phyloP scores from a whole-genome alignment of 1,140 invertebrate species.

The Mesaphorura yosii region DNA sequence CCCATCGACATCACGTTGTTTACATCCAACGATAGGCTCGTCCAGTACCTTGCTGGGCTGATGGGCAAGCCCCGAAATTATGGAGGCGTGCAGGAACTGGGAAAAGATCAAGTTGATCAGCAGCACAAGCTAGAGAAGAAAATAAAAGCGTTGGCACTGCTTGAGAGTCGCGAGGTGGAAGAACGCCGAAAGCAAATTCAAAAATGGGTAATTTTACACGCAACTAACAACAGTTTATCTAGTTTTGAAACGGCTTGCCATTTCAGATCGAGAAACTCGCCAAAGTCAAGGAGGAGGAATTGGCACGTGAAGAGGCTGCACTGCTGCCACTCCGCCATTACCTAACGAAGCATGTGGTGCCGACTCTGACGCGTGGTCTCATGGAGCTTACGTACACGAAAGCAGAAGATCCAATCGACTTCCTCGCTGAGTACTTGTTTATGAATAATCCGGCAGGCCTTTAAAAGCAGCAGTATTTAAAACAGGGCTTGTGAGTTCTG shows the following conservation, averaged over 20 bases:
- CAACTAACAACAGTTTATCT: background rate
- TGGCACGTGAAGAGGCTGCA: conserved; percentile 50
- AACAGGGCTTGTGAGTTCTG: too few species aligned
- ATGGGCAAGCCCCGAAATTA: conserved; percentile 37
- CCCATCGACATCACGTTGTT: conserved; percentile 37
- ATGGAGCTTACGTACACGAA: conserved; percentile 57
- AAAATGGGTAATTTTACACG: conserved; percentile 44
- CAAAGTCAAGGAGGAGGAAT: conserved; percentile 55
- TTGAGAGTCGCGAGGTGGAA: conserved; percentile 24
- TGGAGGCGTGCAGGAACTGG: conserved; percentile 37
- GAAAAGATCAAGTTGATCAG: conserved; percentile 37
- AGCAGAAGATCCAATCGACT: conserved; percentile 60
- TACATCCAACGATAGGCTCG: conserved; percentile 25
- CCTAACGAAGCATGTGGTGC: conserved; percentile 57
- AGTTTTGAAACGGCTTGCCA: background rate
- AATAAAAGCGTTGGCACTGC: conserved; percentile 32
- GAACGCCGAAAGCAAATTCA: conserved; percentile 40
- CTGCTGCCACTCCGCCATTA: conserved; percentile 57
- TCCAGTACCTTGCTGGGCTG: conserved; percentile 28
- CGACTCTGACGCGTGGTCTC: conserved; percentile 57
- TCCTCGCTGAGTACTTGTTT: conserved; percentile 46
- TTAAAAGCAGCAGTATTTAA: too few species aligned
- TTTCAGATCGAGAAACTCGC: conserved; percentile 47
- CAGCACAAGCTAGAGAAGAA: conserved; percentile 37
- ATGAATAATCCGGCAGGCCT: conserved; percentile 44